phyloP scores from a whole-genome alignment of 2,888 invertebrate species.

The Aspidapion aeneum region DNA sequence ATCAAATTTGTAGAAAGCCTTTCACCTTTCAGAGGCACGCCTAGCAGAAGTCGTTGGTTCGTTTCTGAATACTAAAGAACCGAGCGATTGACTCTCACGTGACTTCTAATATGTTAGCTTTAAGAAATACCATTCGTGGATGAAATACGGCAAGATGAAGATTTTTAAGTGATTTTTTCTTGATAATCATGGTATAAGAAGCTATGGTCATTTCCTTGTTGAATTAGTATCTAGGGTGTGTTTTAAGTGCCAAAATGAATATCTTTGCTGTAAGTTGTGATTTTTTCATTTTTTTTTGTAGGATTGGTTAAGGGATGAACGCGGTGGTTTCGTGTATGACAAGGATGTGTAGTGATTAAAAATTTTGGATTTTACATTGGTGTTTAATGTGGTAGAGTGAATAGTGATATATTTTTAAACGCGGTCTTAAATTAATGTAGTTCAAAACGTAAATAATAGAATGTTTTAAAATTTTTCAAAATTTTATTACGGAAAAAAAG shows the following conservation, averaged over 20 bases:
- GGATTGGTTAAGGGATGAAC: no score
- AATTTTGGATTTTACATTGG: no score
- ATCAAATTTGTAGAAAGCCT: not conserved
- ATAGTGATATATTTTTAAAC: no score
- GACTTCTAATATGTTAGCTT: not conserved
- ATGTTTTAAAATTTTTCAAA: no score
- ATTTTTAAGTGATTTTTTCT: not conserved
- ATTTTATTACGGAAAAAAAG: no score
- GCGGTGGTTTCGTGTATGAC: no score
- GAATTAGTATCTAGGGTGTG: not conserved
- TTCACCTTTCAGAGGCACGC: not conserved
- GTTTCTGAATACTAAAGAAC: not conserved
- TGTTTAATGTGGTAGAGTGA: no score
- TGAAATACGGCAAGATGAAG: not conserved
- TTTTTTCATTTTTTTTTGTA: no score
- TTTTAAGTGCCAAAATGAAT: not conserved
- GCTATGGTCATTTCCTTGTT: not conserved
- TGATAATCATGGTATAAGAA: not conserved
- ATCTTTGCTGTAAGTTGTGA: not conserved
- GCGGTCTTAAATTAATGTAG: no score
- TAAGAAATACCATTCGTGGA: not conserved
- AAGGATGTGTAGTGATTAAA: no score
- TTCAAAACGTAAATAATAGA: no score
- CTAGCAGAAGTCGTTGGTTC: not conserved
- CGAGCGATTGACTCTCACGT: not conserved